Base-by-base conservation (phyloP, 2,797 vertebrate genomes). In the Coccyzus lansbergi region DNA sequence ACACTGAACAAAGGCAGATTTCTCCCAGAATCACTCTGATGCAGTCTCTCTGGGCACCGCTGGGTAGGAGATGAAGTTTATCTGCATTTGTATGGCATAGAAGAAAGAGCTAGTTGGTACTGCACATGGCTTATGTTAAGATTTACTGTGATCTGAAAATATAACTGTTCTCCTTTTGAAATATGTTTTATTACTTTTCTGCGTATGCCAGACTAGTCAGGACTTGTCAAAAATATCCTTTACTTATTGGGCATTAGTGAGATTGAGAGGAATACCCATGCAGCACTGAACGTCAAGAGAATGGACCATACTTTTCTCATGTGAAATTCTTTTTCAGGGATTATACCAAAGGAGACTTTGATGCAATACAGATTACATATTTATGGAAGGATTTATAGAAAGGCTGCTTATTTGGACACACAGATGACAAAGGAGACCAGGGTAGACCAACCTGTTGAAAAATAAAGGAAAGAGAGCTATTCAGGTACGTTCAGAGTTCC, bases 141-240 rank as follows among this genome's bases (percentile, higher is more conserved):
- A 95, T 91, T 94, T 88, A 67, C 49, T 93, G 77, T 65, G 91
- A 94, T 93, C 91, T 86, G 92, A 86, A 94, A 93, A 93, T 91
- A 88, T 68, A 90, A 67, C 91, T 51, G 67, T 77, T 88, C 70
- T 95, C 83, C 51, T 93, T 74, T 36, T 84, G 92, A 92, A 95
- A 90, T 76, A 93, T 16, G 60, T 88, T 95, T 92, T 94, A 94
- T 96, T 95, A 84, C 92, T 90, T 94, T 86, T 86, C 77, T 88
- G 16, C 58, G 67, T 91, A 86, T 84, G 83, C 64, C 68, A 67
- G 93, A 67, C 92, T 90, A 88, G 83, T 78, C 77, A 62, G 85
- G 80, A 84, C 91, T 94, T 95, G 88, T 95, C 80, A 88, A 49
- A 94, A 94, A 77, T 70, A 92, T 94, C 89, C 91, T 93, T 91